A percentile compares a stretch with the other conserved stretches of the same genome.
Evolutionary conservation across 2,113 vertebrate species (phyloP).

Genomic region (Pterocles orientalis): DNA sequence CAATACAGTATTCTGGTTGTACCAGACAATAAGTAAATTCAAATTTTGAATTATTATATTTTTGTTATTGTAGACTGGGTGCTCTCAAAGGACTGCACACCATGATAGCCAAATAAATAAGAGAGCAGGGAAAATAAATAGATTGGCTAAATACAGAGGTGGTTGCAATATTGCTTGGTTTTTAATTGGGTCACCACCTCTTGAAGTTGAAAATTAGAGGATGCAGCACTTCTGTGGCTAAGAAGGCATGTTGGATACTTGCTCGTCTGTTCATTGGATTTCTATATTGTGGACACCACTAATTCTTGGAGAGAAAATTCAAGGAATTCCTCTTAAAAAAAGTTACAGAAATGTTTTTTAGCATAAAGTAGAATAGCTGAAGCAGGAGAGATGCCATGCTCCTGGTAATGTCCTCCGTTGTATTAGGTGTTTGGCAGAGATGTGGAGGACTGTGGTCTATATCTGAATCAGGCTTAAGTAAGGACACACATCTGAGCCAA

Average conservation of each 20-base stretch:
- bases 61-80: background rate
- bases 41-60: background rate
- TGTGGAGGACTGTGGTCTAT: background rate
- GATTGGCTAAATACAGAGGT: background rate
- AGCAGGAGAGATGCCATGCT: background rate
- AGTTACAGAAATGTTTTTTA: background rate
- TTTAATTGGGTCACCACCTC: background rate
- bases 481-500: background rate
- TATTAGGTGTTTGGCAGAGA: background rate
- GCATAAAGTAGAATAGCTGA: background rate
- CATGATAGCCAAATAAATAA: background rate
- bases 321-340: background rate
- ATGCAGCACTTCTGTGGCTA: background rate
- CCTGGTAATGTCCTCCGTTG: background rate
- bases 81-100: background rate
- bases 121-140: background rate
- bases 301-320: background rate
- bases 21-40: background rate
- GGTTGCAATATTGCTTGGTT: background rate
- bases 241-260: background rate
- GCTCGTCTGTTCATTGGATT: background rate
- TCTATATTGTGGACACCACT: background rate
- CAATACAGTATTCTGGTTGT: background rate
- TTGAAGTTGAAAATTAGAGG: background rate
- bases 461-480: background rate